Evolutionary conservation across 2,113 vertebrate genomes (phyloP), one percentile per base, ranked within the genome.

Genomic region (Actenoides lindsayi): DNA sequence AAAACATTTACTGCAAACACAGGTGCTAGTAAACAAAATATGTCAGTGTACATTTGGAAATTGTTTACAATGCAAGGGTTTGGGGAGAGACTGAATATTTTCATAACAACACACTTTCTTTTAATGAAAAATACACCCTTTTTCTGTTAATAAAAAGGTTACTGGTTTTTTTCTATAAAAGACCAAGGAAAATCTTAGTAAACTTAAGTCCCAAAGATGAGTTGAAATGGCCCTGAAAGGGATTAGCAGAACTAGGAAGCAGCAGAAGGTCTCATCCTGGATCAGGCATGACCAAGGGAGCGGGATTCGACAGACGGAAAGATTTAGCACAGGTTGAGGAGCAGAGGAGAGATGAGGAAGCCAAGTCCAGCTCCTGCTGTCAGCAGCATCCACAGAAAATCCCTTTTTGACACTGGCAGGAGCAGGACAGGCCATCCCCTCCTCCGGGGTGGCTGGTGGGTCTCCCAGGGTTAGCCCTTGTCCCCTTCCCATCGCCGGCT

Each of bases 1-100:
- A 94, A 95, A 97, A 95, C 46, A 87, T 86, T 93, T 92, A 73
- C 80, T 92, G 59, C 76, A 94, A 96, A 94, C 86, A 93, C 89
- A 96, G 95, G 94, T 96, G 80, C 27, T 71, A 86, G 83, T 78
- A 90, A 94, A 93, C 76, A 84, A 91, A 89, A 64, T 57, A 84
- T 19, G 65, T 57, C 53, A 53, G 70, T 16, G 44, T 41, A 39
- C 21, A 62, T 89, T 71, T 88, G 67, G 76, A 64, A 95, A 89
- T 60, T 53, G 11, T 82, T 92, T 96, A 44, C 10, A 1, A 51
- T 57, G 75, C 57, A 48, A 73, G 37, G 15, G 31, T 24, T n/a
- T 83, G 51, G 59, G 42, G 57, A 93, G 21, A 83, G 89, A 86
- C 11, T 48, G 11, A 81, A n/a, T 65, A 74, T 90, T 96, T 88